phyloP scores from a whole-genome alignment of 2,797 vertebrate genomes.

The Vireo griseus region DNA sequence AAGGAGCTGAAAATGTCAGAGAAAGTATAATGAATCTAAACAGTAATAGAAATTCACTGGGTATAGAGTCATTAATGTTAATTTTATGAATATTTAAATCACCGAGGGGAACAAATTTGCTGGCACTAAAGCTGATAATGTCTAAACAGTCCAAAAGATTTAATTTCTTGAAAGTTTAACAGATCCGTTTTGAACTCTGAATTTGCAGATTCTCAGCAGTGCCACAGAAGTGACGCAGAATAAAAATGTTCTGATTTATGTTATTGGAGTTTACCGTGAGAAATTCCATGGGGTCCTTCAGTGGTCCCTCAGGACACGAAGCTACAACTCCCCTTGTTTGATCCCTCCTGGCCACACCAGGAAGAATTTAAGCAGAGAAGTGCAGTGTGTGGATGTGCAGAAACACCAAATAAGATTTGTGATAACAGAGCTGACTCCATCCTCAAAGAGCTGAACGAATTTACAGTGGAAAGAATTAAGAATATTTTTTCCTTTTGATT shows the following conservation, averaged over 20 bases:
- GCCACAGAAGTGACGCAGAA: not conserved
- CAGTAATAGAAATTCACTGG: conserved; percentile 54
- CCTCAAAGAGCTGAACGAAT: not conserved
- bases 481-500: not conserved
- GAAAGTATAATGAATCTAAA: conserved; percentile 45
- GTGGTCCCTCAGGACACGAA: not conserved
- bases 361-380: not conserved
- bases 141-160: conserved; percentile 38
- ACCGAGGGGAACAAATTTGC: conserved; percentile 54
- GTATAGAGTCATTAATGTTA: conserved; percentile 51
- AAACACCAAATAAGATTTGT: not conserved
- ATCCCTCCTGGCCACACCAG: not conserved
- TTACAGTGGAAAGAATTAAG: not conserved
- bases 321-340: accelerated
- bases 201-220: not conserved
- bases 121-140: conserved; percentile 36
- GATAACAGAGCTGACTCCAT: not conserved
- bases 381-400: accelerated
- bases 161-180: not conserved
- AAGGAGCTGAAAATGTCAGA: conserved; percentile 16
- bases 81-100: conserved; percentile 61
- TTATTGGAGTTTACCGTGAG: accelerated
- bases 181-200: not conserved
- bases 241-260: accelerated
- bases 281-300: not conserved